These are phyloP conservation scores for Tragelaphus scriptus DNA, from an alignment of 2,113 vertebrate species.

Conservation along the genomic window DNA sequence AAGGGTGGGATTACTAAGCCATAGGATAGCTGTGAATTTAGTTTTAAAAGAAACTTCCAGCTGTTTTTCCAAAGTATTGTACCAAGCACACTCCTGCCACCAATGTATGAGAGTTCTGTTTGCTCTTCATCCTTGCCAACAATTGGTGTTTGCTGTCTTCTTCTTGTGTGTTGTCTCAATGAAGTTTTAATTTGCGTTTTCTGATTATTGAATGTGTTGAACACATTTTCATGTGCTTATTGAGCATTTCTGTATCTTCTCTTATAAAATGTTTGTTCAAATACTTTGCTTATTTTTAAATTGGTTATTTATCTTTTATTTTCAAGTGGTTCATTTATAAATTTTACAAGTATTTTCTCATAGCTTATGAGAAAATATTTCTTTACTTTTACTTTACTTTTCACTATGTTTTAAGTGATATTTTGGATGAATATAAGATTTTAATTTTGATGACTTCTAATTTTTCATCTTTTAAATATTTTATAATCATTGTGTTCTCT, in stretches of 20 bases:
- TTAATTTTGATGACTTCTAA: background rate
- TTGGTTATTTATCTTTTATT: background rate
- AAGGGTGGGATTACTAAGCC: background rate
- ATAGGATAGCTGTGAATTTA: background rate
- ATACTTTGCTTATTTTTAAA: background rate
- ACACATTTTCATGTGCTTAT: background rate
- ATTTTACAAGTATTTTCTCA: background rate
- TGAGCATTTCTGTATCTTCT: background rate
- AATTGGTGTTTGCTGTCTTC: background rate
- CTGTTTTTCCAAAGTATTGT: background rate
- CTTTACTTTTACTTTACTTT: background rate
- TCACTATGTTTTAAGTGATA: background rate
- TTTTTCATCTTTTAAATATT: background rate
- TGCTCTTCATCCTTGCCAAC: background rate
- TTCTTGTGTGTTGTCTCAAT: background rate
- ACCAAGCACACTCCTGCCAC: background rate
- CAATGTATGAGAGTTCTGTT: background rate
- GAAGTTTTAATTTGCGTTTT: constrained; percentile 5
- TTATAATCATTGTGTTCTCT: background rate
- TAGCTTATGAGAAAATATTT: background rate
- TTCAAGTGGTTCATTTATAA: background rate
- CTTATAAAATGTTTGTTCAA: background rate
- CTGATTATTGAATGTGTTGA: background rate
- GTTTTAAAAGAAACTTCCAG: constrained; percentile 40
- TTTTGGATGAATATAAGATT: background rate